phyloP scores from a whole-genome alignment of 35 echinoderm and acorn worm genomes.

The Apostichopus parvimensis region DNA sequence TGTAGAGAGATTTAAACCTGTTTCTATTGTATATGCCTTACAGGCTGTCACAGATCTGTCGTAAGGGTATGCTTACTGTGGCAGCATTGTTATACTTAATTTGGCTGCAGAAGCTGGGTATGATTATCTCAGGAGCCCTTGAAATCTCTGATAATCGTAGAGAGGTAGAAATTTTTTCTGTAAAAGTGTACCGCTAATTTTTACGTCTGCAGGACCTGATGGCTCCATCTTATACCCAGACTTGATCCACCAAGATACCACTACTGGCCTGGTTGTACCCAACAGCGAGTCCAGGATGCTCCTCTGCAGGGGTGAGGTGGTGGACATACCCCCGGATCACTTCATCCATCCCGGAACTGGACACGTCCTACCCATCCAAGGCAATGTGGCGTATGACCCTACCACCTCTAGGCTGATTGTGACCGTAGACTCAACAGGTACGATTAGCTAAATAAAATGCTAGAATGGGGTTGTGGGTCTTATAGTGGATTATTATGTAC shows the following conservation, averaged over 20 bases:
- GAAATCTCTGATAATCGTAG: too few species aligned
- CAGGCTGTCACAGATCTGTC: too few species aligned
- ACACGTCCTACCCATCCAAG: constrained; percentile 80
- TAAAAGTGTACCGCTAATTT: too few species aligned
- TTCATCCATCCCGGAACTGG: constrained; percentile 90
- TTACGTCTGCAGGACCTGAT: constrained; percentile 57
- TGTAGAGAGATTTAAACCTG: too few species aligned
- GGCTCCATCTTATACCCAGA: constrained; percentile 55
- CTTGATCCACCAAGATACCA: constrained; percentile 73
- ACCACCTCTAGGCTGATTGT: constrained; percentile 78
- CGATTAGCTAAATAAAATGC: constrained; percentile 43
- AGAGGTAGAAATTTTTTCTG: too few species aligned
- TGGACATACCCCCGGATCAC: constrained; percentile 65
- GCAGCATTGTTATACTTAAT: background rate
- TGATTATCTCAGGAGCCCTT: too few species aligned
- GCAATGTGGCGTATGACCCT: constrained; percentile 90
- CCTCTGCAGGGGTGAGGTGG: constrained; percentile 50
- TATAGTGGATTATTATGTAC: background rate
- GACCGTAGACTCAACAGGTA: constrained; percentile 76
- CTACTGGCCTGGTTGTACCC: constrained; percentile 80
- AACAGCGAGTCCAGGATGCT: constrained; percentile 78
- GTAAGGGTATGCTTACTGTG: too few species aligned
- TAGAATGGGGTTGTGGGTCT: background rate
- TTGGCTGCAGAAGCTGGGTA: background rate
- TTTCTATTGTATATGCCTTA: too few species aligned